These are phyloP conservation scores for Pedicia rivosa DNA, from an alignment of 2,888 invertebrate species.

Conservation along the genomic window DNA sequence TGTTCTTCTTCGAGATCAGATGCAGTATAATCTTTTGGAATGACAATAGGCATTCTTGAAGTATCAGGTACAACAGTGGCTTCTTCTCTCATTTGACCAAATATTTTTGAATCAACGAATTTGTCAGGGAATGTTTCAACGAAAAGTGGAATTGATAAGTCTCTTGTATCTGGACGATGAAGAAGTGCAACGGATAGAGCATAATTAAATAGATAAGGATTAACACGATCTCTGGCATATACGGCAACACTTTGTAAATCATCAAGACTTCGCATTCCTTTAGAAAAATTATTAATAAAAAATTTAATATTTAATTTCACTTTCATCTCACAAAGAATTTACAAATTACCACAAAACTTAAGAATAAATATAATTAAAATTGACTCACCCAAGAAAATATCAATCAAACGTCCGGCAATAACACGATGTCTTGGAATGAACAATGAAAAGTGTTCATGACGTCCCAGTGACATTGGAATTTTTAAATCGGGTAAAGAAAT, in stretches of 20 bases:
- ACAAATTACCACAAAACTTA: no score
- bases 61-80: constrained; percentile 42
- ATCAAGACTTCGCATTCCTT: constrained; percentile 51
- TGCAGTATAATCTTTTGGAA: constrained; percentile 57
- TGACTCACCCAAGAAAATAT: constrained; percentile 44
- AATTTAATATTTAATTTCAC: no score
- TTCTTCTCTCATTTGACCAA: constrained; percentile 38
- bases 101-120: constrained; percentile 43
- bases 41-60: constrained; percentile 42
- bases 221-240: constrained; percentile 54
- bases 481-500: constrained; percentile 46
- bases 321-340: no score
- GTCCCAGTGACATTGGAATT: constrained; percentile 41
- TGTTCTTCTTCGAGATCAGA: constrained; percentile 61
- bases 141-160: constrained; percentile 41
- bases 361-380: not conserved
- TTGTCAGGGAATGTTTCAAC: constrained; percentile 49
- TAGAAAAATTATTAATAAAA: constrained; percentile 9
- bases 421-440: constrained; percentile 51
- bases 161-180: constrained; percentile 44
- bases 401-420: constrained; percentile 48
- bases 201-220: constrained; percentile 68
- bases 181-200: constrained; percentile 58
- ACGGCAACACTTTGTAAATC: constrained; percentile 52
- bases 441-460: constrained; percentile 50